Evolutionary conservation across 30 jellyfish, hydroid and myxozoan genomes (phyloP).

Genomic region (Catostylus mosaicus): DNA sequence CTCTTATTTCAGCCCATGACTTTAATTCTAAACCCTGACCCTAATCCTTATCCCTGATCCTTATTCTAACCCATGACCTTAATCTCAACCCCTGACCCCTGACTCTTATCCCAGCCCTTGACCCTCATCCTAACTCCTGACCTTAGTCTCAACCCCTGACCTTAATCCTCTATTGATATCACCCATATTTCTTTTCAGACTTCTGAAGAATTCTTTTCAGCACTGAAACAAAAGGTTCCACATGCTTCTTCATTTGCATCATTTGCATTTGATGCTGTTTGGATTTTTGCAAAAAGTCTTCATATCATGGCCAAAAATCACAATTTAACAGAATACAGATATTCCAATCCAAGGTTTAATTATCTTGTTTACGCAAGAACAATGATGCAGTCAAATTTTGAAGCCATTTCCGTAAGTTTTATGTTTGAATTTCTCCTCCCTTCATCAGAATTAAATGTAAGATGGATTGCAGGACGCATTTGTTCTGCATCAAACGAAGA

Average conservation of each 20-base stretch:
- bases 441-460: too few relatives aligned
- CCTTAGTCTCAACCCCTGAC: too few relatives aligned
- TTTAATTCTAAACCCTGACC: too few relatives aligned
- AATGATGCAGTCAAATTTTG: slow-evolving; percentile 32
- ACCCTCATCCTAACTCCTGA: too few relatives aligned
- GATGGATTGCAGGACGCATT: too few relatives aligned
- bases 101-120: too few relatives aligned
- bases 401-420: slow-evolving; percentile 75
- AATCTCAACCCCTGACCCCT: too few relatives aligned
- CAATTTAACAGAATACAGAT: slow-evolving; percentile 38
- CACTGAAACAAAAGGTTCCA: slow-evolving; percentile 13
- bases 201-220: slow-evolving; percentile 37
- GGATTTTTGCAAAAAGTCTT: slow-evolving; percentile 66
- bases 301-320: slow-evolving; percentile 29
- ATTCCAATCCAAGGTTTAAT: slow-evolving; percentile 14
- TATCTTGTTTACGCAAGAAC: neutral
- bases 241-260: slow-evolving; percentile 53
- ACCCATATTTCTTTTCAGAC: slow-evolving; percentile 30
- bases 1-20: too few relatives aligned
- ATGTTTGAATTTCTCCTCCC: too few relatives aligned
- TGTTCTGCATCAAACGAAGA: too few relatives aligned
- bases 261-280: slow-evolving; percentile 86
- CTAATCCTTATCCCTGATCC: too few relatives aligned
- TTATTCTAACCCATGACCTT: too few relatives aligned
- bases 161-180: neutral